Base-by-base conservation (phyloP, 2,797 vertebrate genomes). In the Rhodeus uyekii region DNA sequence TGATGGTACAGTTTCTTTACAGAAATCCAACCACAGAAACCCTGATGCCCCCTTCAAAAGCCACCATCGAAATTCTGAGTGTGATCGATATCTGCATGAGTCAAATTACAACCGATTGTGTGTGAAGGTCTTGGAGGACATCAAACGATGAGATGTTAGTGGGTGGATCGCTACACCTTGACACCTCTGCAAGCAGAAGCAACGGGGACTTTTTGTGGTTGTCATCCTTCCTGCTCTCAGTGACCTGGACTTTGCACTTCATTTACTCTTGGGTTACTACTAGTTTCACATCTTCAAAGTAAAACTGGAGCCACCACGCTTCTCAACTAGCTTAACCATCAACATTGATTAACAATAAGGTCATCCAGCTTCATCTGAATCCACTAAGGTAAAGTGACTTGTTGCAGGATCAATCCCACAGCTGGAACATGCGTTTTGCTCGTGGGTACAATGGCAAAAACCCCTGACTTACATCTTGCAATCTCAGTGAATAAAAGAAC, bases 31-130 rank as follows among this genome's bases (percentile, higher is more conserved):
- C 80, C 80, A 74, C 78, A 81, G 48, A 84, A 80, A 58, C 81
- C 68, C 65, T 81, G 69, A 76, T 79, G 78, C 13, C 60, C 63
- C 80, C 60, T 81, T 79, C 36, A 39, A 71, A 78, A 19, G 50
- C 81, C 58, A 83, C 83, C 78, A 73, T 89, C 84, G 84, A 93
- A 93, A 91, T 82, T 82, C 91, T 90, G 85, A 88, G 69, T 80
- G 63, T 83, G 42, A 86, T 72, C 39, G 13, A 38, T 24, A 7
- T 71, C 50, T 64, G 14, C 34, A 84, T 92, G 88, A 92, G 85
- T 90, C 86, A 93, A 90, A 86, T 81, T 83, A 86, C 87, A 82
- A 89, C 65, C 84, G 39, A 84, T 85, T 86, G 29, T 83, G 72
- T 86, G 69, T 87, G 73, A 86, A 88, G 5, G 76, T 22, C 69